These are phyloP conservation scores for Porphyrio hochstetteri DNA, from an alignment of 2,113 vertebrate genomes.

Conservation along the genomic window DNA sequence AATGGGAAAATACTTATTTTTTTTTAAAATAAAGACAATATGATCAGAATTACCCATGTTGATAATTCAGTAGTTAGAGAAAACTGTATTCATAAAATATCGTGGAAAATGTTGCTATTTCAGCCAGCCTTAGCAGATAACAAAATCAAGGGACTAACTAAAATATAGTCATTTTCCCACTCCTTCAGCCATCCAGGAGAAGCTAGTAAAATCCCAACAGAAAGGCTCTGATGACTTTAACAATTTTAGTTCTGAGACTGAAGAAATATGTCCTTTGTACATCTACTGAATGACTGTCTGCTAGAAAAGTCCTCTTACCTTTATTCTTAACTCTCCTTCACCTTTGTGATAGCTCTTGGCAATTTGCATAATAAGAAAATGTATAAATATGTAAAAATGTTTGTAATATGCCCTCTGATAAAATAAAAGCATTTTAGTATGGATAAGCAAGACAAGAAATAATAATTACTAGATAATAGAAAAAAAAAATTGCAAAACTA, in stretches of 20 bases:
- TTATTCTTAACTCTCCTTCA: constrained; percentile 64
- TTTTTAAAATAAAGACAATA: not conserved
- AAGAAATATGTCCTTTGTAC: constrained; percentile 5
- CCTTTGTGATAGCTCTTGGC: constrained; percentile 46
- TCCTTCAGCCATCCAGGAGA: not conserved
- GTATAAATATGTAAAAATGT: constrained; percentile 70
- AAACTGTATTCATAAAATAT: not conserved
- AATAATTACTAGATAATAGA: constrained; percentile 41
- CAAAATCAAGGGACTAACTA: not conserved
- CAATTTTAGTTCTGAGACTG: constrained; percentile 14
- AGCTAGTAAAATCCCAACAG: not conserved
- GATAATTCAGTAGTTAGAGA: not conserved
- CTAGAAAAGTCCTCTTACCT: constrained; percentile 37
- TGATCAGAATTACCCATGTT: not conserved
- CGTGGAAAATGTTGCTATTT: not conserved
- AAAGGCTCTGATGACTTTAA: not conserved
- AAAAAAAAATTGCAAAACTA: not conserved
- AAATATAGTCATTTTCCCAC: not conserved
- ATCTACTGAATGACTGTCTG: not conserved
- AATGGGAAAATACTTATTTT: not conserved
- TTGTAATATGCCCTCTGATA: constrained; percentile 65
- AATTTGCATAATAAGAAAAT: constrained; percentile 67
- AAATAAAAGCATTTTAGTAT: constrained; percentile 57
- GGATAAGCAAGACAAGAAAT: constrained; percentile 41
- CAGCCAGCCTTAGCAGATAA: not conserved